A percentile compares a stretch with the other conserved stretches of the same genome.
Evolutionary conservation across 2,888 invertebrate species (phyloP).

Genomic region (Peribatodes rhomboidaria): DNA sequence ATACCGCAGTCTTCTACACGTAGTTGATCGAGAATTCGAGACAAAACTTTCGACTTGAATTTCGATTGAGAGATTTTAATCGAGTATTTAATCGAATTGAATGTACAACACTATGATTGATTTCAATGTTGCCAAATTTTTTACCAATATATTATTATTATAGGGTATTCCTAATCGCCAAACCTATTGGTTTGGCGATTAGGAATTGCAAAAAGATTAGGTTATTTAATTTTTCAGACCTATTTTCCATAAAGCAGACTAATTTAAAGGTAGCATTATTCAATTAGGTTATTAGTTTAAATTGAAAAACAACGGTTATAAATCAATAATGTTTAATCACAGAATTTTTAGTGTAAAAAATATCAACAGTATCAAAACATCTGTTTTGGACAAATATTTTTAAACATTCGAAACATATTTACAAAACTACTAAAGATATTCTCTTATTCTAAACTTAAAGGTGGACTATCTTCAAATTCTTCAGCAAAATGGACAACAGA

Average conservation of each 20-base stretch:
- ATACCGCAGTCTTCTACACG: too few species aligned
- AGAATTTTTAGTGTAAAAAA: slow-evolving; percentile 19
- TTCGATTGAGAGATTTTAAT: too few species aligned
- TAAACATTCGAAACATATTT: neutral
- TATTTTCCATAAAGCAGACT: too few species aligned
- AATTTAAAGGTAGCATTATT: neutral
- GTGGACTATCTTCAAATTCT: slow-evolving; percentile 78
- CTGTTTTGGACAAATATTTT: neutral
- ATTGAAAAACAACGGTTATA: neutral
- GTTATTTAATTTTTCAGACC: too few species aligned
- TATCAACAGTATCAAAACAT: slow-evolving; percentile 22
- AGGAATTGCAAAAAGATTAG: too few species aligned
- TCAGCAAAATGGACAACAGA: slow-evolving; percentile 71
- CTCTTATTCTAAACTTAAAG: slow-evolving; percentile 73
- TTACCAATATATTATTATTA: too few species aligned
- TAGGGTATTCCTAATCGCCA: too few species aligned
- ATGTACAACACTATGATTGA: neutral
- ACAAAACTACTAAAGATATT: neutral
- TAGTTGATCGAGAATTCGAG: too few species aligned
- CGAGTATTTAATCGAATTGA: too few species aligned
- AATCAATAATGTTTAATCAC: slow-evolving; percentile 9
- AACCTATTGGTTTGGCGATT: too few species aligned
- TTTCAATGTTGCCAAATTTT: neutral
- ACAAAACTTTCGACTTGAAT: too few species aligned
- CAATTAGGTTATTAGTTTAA: too few species aligned